Conservation (phyloP, 2,888 invertebrate genomes). For the Caenorhabditis sulstoni region DNA sequence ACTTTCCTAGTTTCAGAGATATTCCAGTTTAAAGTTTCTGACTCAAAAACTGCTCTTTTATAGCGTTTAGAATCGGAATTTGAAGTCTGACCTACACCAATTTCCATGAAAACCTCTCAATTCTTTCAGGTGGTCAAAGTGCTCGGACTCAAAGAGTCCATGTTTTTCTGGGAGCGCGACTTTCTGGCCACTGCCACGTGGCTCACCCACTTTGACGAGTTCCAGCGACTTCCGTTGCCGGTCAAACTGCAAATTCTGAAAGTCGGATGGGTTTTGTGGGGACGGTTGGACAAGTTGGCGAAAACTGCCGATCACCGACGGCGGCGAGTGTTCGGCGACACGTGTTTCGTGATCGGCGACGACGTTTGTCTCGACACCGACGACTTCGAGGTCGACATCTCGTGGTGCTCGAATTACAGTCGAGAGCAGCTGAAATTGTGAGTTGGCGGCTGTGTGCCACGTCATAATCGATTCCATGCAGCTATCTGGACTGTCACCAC, state of each 20-base stretch:
- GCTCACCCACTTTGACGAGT: constrained; percentile 45
- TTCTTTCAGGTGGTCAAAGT: constrained; percentile 13
- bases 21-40: too few species aligned
- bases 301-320: constrained; percentile 29
- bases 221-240: constrained; percentile 25
- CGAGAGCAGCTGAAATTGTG: constrained; percentile 38
- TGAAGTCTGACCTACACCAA: too few species aligned
- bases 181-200: constrained; percentile 35
- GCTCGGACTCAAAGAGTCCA: constrained; percentile 37
- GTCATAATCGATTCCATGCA: neutral
- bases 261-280: constrained; percentile 38
- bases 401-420: constrained; percentile 39
- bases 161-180: constrained; percentile 45
- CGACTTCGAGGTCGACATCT: constrained; percentile 32
- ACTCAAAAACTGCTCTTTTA: too few species aligned
- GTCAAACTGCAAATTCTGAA: constrained; percentile 39
- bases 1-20: neutral
- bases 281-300: constrained; percentile 36
- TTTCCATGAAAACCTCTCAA: too few species aligned
- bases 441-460: neutral
- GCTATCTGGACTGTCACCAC: constrained; percentile 47
- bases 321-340: neutral
- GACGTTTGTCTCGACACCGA: constrained; percentile 34
- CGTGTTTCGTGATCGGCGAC: constrained; percentile 29
- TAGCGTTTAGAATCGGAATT: too few species aligned